Evolutionary conservation across 2,113 vertebrate species (phyloP).

Genomic region (Eubucco bourcierii): DNA sequence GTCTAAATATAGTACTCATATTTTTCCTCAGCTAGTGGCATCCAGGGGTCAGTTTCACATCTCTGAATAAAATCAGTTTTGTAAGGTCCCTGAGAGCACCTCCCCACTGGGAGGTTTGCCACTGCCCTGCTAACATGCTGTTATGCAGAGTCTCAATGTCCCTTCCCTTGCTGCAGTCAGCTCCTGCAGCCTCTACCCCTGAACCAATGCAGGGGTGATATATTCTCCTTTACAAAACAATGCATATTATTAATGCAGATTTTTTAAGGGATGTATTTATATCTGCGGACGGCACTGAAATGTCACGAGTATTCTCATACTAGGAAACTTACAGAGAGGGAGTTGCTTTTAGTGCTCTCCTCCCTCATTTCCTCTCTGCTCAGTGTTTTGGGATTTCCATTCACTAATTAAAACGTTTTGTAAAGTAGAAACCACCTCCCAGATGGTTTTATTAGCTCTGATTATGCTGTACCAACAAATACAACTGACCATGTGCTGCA

Average conservation of each 20-base stretch:
- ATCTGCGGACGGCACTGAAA: not conserved
- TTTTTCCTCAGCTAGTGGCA: not conserved
- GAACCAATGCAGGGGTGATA: not conserved
- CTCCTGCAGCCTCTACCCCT: not conserved
- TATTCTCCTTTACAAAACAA: not conserved
- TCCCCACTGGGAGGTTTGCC: not conserved
- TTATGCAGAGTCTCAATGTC: fast-evolving
- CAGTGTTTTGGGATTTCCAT: not conserved
- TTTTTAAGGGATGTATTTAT: not conserved
- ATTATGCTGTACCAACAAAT: not conserved
- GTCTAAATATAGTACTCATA: not conserved
- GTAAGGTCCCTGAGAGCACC: not conserved
- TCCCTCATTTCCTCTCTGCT: not conserved
- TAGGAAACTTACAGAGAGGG: not conserved
- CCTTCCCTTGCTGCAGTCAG: not conserved
- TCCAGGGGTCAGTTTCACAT: not conserved
- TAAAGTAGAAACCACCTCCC: not conserved
- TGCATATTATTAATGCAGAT: not conserved
- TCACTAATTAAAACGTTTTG: not conserved
- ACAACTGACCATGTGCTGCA: not conserved
- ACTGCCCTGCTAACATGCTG: not conserved
- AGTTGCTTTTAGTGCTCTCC: not conserved
- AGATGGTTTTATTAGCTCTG: not conserved
- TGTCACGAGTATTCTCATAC: not conserved
- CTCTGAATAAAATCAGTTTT: not conserved